phyloP scores from a whole-genome alignment of 1,140 invertebrate species.

The Aphaenogaster ashmeadi region DNA sequence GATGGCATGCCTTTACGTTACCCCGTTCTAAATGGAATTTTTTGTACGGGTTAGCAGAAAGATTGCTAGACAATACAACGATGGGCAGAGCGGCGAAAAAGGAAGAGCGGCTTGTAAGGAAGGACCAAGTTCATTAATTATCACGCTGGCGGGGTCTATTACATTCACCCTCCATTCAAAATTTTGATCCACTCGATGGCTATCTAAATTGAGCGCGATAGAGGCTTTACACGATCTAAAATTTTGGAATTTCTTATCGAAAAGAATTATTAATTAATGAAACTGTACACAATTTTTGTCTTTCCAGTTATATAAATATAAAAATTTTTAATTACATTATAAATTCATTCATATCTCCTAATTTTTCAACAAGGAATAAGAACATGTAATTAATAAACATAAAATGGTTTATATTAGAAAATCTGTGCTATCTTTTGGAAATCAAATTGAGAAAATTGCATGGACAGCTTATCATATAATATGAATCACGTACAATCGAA shows the following conservation, averaged over 20 bases:
- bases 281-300: background rate
- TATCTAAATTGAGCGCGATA: slow-evolving; percentile 79
- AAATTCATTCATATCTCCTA: background rate
- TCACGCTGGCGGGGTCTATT: slow-evolving; percentile 76
- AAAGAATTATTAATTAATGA: slow-evolving; percentile 63
- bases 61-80: slow-evolving; percentile 76
- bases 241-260: slow-evolving; percentile 46
- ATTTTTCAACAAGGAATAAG: background rate
- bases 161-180: slow-evolving; percentile 74
- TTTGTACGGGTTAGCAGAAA: slow-evolving; percentile 39
- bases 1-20: slow-evolving; percentile 47
- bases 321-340: background rate
- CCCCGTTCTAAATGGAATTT: slow-evolving; percentile 53
- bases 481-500: background rate
- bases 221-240: slow-evolving; percentile 49
- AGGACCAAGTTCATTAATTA: slow-evolving; percentile 80
- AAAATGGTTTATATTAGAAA: background rate
- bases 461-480: background rate
- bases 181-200: slow-evolving; percentile 77
- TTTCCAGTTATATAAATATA: background rate
- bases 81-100: slow-evolving; percentile 64
- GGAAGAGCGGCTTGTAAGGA: slow-evolving; percentile 17
- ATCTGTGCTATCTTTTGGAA: background rate
- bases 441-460: background rate
- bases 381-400: background rate